Evolutionary conservation across 2,888 invertebrate species (phyloP), one percentile per base, ranked within the genome.

Genomic region (Xiphydria camelus): DNA sequence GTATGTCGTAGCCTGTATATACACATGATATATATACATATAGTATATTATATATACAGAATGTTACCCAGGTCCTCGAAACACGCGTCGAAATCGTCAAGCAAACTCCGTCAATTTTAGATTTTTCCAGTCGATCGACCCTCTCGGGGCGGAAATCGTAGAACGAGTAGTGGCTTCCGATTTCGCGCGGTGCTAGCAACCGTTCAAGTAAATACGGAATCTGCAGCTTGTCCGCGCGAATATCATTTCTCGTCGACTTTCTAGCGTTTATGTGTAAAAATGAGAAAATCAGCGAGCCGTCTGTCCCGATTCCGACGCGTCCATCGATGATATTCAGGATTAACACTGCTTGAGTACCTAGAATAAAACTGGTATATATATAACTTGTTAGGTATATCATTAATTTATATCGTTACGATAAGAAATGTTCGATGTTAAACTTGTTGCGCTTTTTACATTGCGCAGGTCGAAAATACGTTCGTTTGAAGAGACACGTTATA

Each of bases 1-100:
- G 61, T 66, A 67, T 68, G 60, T 60, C 46, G 58, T 67, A 67
- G 66, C 45, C 51, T 62, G 57, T 66, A 62, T 53, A 63, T 59
- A 67, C 56, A 53, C 57, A 38, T 37, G 48, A 45, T 37, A 49
- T 25, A 41, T 40, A 33, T 23, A 26, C 26, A 19, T 21, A 25
- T 31, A 33, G 45, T 49, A 26, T 36, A 33, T 49, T 38, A 36
- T 32, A 29, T 6, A 6, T 29, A 32, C 12, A n/a, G 10, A 35
- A 31, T 35, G 41, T 51, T 38, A 44, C 42, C 45, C 39, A 48
- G 38, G 43, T 43, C 35, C 37, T 35, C 26, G 39, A 49, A n/a
- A 45, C 41, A 22, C 12, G 35, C 50, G 45, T 49, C 45, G 48
- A 49, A 45, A 49, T 41, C 44, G 45, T 50, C 42, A 42, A n/a